Evolutionary conservation across 2,113 vertebrate genomes (phyloP).

Genomic region (Colaptes auratus): DNA sequence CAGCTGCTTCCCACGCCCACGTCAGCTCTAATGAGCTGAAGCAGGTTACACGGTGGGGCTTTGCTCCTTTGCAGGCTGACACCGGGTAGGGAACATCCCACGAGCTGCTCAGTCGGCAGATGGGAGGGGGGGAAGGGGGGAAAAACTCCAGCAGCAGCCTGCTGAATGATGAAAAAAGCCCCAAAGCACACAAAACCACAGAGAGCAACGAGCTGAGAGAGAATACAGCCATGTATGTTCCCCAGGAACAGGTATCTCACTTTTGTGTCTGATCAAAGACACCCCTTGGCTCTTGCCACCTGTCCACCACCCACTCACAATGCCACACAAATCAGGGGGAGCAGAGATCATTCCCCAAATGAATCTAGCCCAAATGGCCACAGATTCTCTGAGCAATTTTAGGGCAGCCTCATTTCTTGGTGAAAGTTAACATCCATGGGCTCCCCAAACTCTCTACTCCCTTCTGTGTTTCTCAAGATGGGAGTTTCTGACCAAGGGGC

Average conservation of each 20-base stretch:
- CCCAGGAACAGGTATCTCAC: neutral
- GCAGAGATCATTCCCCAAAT: rapidly evolving
- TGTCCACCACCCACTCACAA: neutral
- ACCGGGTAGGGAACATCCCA: neutral
- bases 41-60: neutral
- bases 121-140: neutral
- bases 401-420: neutral
- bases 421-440: rapidly evolving
- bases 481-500: neutral
- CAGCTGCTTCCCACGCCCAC: neutral
- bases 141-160: neutral
- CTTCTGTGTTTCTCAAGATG: neutral
- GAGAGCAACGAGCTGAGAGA: neutral
- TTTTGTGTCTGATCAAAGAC: rapidly evolving
- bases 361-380: neutral
- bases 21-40: neutral
- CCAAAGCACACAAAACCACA: rapidly evolving
- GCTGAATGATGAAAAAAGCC: neutral
- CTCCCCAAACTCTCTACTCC: neutral
- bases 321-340: rapidly evolving
- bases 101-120: neutral
- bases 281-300: neutral
- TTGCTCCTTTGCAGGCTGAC: neutral
- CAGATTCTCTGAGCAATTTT: rapidly evolving
- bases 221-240: rapidly evolving